Base-by-base conservation (phyloP, 1,140 invertebrate genomes). In the Drosophila equinoxialis region DNA sequence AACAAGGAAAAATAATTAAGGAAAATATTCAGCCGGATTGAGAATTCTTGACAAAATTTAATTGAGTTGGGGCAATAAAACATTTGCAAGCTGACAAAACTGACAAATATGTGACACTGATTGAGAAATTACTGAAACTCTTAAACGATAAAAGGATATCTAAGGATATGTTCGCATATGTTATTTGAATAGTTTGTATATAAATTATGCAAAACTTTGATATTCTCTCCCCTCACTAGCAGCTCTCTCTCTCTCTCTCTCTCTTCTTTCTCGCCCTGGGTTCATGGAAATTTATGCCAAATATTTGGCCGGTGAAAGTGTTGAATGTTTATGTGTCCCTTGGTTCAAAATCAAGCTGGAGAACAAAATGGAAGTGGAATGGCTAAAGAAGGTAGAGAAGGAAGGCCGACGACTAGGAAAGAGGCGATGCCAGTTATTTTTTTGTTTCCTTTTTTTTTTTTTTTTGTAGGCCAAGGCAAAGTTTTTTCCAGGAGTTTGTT, bases 111-210 rank as follows among this genome's bases (percentile, higher is more conserved):
- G 37, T 87, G 83, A 79, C 83, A 86, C 76, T 87, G 83, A 87
- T 86, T 86, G 83, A 87, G 76, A 87, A 86, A 86, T 87, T 87
- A 77, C 87, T 10, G 3, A 83, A 79, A 77, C 79, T 82, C 69
- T 77, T 73, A 71, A 51, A 51, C 4, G 66, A 48, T 51, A 65
- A 51, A 80, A 63, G 65, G 71, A 70, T 57, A 74, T 63, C 51
- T 37, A 51, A 51, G 45, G 33, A 64, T 37, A 20, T 41, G 57
- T 73, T 17, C 48, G 26, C 51, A 70, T 59, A 75, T 79, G 77
- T 71, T 82, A 87, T 87, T 87, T 79, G 68, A 71, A 81, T 87
- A 71, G 87, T 79, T 76, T 69, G 69, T 68, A 87, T 67, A 87
- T 81, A 79, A 86, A 87, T 86, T 86, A 79, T 87, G 76, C 74